A percentile compares a stretch with the other conserved stretches of the same genome.
Conservation (phyloP, 2,113 vertebrate genomes). For the Turdus rufiventris region DNA sequence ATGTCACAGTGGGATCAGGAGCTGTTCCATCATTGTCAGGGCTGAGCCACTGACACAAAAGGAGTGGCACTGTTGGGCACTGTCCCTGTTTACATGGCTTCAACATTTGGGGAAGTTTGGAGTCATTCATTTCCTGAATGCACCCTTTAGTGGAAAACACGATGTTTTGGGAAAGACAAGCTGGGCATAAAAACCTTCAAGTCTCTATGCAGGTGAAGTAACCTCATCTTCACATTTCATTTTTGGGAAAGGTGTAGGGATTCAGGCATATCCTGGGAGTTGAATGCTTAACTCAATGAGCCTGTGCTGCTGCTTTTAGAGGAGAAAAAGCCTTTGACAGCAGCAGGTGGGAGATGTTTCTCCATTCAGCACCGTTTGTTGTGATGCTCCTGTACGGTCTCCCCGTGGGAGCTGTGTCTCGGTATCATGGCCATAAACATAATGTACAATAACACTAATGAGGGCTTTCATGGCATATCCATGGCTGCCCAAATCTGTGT, state of each 20-base stretch:
- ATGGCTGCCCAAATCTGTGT: not conserved
- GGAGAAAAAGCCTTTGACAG: not conserved
- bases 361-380: not conserved
- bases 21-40: not conserved
- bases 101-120: not conserved
- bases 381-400: not conserved
- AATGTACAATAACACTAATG: not conserved
- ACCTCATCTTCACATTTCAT: not conserved
- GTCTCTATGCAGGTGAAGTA: not conserved
- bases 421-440: not conserved
- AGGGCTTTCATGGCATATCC: not conserved
- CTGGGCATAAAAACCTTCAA: not conserved
- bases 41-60: not conserved
- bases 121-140: not conserved
- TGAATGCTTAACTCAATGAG: not conserved
- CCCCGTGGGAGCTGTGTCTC: not conserved
- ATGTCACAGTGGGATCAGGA: not conserved
- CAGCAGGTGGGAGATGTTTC: not conserved
- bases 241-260: not conserved
- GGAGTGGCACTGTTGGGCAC: not conserved
- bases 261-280: not conserved
- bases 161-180: not conserved
- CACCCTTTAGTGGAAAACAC: not conserved
- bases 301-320: not conserved
- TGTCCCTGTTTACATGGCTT: not conserved